Evolutionary conservation across 2,113 vertebrate genomes (phyloP).

Genomic region (Apaloderma vittatum): DNA sequence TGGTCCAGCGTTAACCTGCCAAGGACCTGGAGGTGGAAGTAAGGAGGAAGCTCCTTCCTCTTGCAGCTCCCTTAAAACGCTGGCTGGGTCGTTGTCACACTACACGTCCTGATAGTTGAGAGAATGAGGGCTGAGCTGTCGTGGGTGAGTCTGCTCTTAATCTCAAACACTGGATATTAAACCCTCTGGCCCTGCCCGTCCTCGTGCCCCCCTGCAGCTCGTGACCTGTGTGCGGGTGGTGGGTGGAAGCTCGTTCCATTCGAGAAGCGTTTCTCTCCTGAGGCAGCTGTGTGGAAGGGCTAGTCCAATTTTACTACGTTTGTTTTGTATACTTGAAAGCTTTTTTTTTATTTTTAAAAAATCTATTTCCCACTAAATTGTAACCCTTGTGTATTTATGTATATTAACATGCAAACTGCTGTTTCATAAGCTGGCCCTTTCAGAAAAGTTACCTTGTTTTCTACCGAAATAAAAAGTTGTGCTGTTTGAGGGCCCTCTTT

Average conservation of each 20-base stretch:
- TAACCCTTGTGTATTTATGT: constrained; percentile 61
- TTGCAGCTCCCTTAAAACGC: neutral
- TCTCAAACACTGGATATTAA: constrained; percentile 18
- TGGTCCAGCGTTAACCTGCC: neutral
- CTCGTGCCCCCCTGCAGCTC: neutral
- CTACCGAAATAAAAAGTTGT: constrained; percentile 60
- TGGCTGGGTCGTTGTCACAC: neutral
- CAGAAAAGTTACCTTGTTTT: constrained; percentile 43
- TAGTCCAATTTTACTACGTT: constrained; percentile 12
- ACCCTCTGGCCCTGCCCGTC: neutral
- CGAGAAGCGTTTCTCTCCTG: neutral
- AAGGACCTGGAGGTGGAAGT: neutral
- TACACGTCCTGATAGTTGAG: neutral
- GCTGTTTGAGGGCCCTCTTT: neutral
- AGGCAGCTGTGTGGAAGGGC: neutral
- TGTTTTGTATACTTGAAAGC: constrained; percentile 68
- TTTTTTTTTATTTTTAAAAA: neutral
- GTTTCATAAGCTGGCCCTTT: constrained; percentile 54
- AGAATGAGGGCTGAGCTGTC: neutral
- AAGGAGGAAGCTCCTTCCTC: constrained; percentile 24
- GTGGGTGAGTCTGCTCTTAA: neutral
- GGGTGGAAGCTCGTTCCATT: neutral
- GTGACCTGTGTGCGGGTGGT: neutral
- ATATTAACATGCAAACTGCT: constrained; percentile 44
- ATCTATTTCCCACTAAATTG: constrained; percentile 44